phyloP scores from a whole-genome alignment of 2,888 invertebrate genomes.

The Platycheirus albimanus region DNA sequence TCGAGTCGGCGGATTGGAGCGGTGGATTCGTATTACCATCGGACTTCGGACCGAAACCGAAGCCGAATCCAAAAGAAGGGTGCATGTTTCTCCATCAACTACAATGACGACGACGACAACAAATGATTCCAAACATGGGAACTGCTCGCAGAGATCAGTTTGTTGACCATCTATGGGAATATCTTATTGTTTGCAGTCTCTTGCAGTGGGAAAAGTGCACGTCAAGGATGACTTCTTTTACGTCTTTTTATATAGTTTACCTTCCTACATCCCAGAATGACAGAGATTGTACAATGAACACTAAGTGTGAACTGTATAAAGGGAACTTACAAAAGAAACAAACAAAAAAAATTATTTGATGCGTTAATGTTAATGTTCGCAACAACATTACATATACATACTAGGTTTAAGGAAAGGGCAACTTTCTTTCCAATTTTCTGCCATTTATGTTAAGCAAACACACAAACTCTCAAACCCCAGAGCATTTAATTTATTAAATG shows the following conservation, averaged over 20 bases:
- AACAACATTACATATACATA: not conserved
- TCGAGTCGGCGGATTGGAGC: no score
- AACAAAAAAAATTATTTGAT: not conserved
- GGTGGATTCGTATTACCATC: conserved; percentile 44
- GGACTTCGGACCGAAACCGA: no score
- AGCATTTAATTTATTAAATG: conserved; percentile 30
- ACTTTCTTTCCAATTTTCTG: conserved; percentile 29
- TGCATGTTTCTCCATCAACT: conserved; percentile 28
- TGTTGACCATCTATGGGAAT: conserved; percentile 56
- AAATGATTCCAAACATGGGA: conserved; percentile 33
- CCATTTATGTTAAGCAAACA: conserved; percentile 14
- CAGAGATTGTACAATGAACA: no score
- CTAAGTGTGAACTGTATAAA: conserved; percentile 28
- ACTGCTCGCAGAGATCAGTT: conserved; percentile 24
- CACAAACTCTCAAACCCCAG: conserved; percentile 13
- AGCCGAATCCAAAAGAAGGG: not conserved
- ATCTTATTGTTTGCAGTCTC: conserved; percentile 35
- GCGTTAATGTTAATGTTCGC: no score
- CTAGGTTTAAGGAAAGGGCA: not conserved
- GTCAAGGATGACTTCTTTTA: conserved; percentile 54
- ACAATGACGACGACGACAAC: not conserved
- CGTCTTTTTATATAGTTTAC: conserved; percentile 3
- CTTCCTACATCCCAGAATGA: no score
- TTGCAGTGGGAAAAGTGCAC: conserved; percentile 36
- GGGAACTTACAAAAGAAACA: no score